Base-by-base conservation (phyloP, 2,888 invertebrate genomes). In the Hylaea fasciaria region DNA sequence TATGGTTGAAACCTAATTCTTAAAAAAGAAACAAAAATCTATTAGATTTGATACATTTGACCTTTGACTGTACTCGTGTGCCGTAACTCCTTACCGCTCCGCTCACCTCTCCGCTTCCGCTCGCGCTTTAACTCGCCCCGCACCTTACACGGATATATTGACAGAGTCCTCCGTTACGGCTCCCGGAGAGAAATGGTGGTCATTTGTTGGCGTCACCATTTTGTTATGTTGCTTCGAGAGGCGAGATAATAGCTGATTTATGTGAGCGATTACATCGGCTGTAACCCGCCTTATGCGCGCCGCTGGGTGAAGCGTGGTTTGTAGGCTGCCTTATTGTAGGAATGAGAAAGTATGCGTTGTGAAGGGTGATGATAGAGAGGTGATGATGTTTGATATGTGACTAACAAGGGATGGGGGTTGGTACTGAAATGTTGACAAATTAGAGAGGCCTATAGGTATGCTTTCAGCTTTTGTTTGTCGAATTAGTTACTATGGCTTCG, bases 231-330 rank as follows among this genome's bases (percentile, higher is more conserved):
- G 87, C 87, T 85, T 87, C 85, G 87, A 89, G 87, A 86, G 87
- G 82, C 86, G 86, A 91, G 91, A 91, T 91, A 91, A 91, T 90
- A 82, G 85, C 77, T 91, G 91, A 91, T 90, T 89, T 91, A 91
- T 91, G 78, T 77, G 75, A 70, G 73, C 85, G 89, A 89, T 89
- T 88, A 87, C 82, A 79, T 74, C 64, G 63, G 52, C 57, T 65
- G 65, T 57, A 47, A 39, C 47, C 46, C 49, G 61, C 61, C 68
- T 66, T 66, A 62, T 63, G 35, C 2, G 28, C 22, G 17, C 35
- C 46, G 13, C 13, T 40, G 40, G 13, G 13, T 56, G 56, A 43
- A 8, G 13, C 11, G 39, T 29, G 3, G 35, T 48, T n/a, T 51
- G 35, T 41, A 47, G 40, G 32, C 8, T 22, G 43, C 39, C 39